Evolutionary conservation across 2,888 invertebrate species (phyloP).

Genomic region (Oconnorella tubifera): DNA sequence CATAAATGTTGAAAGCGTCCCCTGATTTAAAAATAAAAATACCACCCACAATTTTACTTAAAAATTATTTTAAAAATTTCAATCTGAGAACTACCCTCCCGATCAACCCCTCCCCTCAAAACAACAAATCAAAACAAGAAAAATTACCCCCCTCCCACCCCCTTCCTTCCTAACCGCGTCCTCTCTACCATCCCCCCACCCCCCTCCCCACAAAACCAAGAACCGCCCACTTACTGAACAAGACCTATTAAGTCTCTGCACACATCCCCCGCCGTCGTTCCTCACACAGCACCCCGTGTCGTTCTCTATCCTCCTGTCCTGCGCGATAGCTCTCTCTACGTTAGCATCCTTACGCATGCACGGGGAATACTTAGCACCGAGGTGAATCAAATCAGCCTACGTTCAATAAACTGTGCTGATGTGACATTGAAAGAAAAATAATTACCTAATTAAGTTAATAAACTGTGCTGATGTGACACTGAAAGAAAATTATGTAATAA

Average conservation of each 20-base stretch:
- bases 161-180: too few species aligned
- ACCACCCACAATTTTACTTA: neutral
- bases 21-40: constrained; percentile 7
- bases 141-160: too few species aligned
- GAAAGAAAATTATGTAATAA: too few species aligned
- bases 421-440: too few species aligned
- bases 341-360: constrained; percentile 75
- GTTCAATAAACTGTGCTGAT: neutral
- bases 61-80: too few species aligned
- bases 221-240: constrained; percentile 31
- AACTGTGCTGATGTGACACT: too few species aligned
- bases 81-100: too few species aligned
- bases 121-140: too few species aligned
- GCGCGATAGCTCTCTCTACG: constrained; percentile 81
- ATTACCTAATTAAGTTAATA: too few species aligned
- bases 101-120: too few species aligned
- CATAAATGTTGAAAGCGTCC: constrained; percentile 13
- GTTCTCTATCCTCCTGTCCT: constrained; percentile 80
- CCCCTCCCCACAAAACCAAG: too few species aligned
- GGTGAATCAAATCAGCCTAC: constrained; percentile 85
- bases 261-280: constrained; percentile 71
- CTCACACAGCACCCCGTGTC: constrained; percentile 96
- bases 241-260: constrained; percentile 26
- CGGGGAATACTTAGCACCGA: constrained; percentile 97
- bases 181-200: too few species aligned